Percentiles rank a stretch among this genome's conserved stretches.
Conservation (phyloP, 2,888 invertebrate species). For the Coelogynopora nodosa region DNA sequence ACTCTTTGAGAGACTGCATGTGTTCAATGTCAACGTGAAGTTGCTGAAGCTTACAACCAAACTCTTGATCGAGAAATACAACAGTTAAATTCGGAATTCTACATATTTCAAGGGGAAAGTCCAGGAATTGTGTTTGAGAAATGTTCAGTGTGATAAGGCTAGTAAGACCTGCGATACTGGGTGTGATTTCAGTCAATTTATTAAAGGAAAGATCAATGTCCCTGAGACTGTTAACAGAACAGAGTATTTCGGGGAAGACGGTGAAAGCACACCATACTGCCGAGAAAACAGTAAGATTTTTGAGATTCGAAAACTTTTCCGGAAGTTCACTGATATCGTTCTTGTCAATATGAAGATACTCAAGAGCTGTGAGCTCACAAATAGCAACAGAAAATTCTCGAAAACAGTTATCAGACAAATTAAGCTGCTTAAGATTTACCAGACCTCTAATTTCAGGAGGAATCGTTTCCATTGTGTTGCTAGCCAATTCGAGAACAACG, state of each 20-base stretch:
- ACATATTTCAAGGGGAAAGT: constrained; percentile 17
- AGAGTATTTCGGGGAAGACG: neutral
- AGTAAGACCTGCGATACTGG: neutral
- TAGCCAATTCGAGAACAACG: neutral
- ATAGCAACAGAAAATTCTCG: neutral
- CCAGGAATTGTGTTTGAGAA: neutral
- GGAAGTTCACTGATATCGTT: neutral
- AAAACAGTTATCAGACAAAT: neutral
- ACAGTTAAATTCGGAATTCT: neutral
- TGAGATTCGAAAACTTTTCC: neutral
- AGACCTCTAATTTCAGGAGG: neutral
- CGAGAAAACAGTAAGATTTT: neutral
- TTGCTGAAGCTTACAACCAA: neutral
- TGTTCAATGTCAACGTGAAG: neutral
- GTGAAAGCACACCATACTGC: neutral
- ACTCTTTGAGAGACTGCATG: neutral
- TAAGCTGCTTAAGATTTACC: neutral
- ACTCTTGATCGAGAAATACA: neutral
- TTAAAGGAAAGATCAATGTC: constrained; percentile 29
- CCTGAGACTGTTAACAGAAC: neutral
- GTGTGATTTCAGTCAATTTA: neutral
- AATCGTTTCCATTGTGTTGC: neutral
- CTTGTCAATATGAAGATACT: constrained; percentile 10
- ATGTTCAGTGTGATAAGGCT: neutral
- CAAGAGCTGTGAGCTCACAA: neutral